Base-by-base conservation (phyloP, 1,140 invertebrate genomes). In the Drosophila navojoa region DNA sequence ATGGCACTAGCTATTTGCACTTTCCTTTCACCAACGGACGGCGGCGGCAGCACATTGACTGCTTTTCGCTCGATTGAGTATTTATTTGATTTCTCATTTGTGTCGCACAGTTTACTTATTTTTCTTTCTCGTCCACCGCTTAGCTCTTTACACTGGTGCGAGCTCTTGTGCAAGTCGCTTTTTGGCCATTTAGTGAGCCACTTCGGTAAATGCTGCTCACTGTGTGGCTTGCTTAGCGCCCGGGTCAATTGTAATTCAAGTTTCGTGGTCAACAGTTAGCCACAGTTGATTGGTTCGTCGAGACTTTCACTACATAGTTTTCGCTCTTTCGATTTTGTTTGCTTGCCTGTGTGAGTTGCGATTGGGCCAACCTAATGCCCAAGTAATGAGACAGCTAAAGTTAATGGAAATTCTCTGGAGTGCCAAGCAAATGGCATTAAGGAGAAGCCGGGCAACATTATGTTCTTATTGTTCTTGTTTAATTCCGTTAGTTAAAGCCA, bases 41-140 rank as follows among this genome's bases (percentile, higher is more conserved):
- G 45, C 61, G 7, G 75, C 75, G 35, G 35, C 71, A 71, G 82
- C 84, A 75, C 68, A 74, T 84, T 74, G 73, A 87, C 79, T 87
- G 84, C 79, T 84, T 79, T 77, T 77, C 84, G 84, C 84, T 87
- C 82, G 82, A 87, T 87, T 87, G 82, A 77, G 82, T 89, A 84
- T 87, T 89, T 89, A 87, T 87, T 87, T 84, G 79, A 89, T 84
- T 87, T 87, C 84, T 89, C 82, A 89, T 87, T 89, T 89, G 84
- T 84, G 76, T 82, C 79, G 78, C 72, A 60, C 71, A 76, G 69
- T 64, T 61, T 57, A 61, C 63, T 78, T 77, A 73, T 66, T 64
- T 66, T 54, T 38, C 29, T 61, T 64, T 54, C 47, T 45, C 35
- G 15, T 0, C 15, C 9, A 5, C 35, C 22, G 10, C 32, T 45